Base-by-base conservation (phyloP, 92 coral and sea anemone species). In the Zoanthus gigantus region DNA sequence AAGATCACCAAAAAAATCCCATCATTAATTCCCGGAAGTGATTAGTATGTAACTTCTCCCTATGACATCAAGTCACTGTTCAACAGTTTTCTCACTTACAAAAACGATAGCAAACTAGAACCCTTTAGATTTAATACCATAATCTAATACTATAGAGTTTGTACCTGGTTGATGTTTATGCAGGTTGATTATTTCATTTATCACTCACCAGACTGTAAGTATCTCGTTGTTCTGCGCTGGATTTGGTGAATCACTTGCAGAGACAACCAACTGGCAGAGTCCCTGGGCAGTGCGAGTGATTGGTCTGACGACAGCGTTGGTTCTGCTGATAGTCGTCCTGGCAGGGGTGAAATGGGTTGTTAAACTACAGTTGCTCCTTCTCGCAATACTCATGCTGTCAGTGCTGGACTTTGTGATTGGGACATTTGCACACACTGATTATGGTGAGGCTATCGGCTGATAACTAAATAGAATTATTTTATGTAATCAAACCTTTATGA, bases 341-440 rank as follows among this genome's bases (percentile, higher is more conserved):
- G 99, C 99, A n/a, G 99, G 99, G 0, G 99, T 97, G 87, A 97
- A 97, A 65, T 97, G 99, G 99, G 99, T 97, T 7, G 97, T 97
- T 73, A 97, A 97, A 76, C 88, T 97, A 30, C 99, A 97, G 84
- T 92, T 97, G 56, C 87, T 97, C 54, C 96, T 97, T 14, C 86
- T 97, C 54, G 99, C 96, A 18, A 96, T 97, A 6, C 94, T 97
- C 1, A 88, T 92, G 91, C 89, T 97, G 14, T 97, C 99, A 30
- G 99, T 95, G 9, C 85, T 97, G 87, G 99, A 97, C 84, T 97
- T 97, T 74, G 94, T 97, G 65, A 92, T 97, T n/a, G 99, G 99
- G 28, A 97, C 99, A 34, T 97, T 97, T 88, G 94, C 99, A 5
- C 99, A 97, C 75, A 97, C 98, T 0, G 99, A 97, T 86, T 89